phyloP scores from a whole-genome alignment of 2,888 invertebrate species.

The Synanthedon myopaeformis region DNA sequence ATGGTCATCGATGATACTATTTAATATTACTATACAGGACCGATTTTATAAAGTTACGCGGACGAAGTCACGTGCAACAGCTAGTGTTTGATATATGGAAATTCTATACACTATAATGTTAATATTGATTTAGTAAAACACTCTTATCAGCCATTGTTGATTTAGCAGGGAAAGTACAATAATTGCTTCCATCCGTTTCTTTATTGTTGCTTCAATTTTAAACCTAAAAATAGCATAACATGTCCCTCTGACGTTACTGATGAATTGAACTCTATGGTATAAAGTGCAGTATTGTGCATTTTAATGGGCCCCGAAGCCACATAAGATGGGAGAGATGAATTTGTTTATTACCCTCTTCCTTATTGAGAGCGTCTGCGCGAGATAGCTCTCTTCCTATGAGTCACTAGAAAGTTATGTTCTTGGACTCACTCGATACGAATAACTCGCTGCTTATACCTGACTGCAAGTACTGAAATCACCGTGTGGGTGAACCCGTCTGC shows the following conservation, averaged over 20 bases:
- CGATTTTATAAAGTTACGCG: too few species aligned
- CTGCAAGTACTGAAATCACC: conserved; percentile 25
- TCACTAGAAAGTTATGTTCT: conserved; percentile 68
- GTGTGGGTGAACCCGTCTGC: conserved; percentile 36
- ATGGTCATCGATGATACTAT: too few species aligned
- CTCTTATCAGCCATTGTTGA: conserved; percentile 5
- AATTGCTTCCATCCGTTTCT: conserved; percentile 65
- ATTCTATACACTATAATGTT: too few species aligned
- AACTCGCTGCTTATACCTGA: conserved; percentile 34
- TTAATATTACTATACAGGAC: too few species aligned
- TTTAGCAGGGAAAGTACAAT: conserved; percentile 51
- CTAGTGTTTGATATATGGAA: too few species aligned
- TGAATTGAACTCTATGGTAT: conserved; percentile 39
- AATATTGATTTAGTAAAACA: too few species aligned
- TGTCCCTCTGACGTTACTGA: conserved; percentile 41
- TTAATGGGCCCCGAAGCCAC: conserved; percentile 60
- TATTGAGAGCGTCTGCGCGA: conserved; percentile 67
- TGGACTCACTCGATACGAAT: conserved; percentile 55
- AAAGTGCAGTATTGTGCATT: conserved; percentile 68
- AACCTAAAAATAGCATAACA: conserved; percentile 51
- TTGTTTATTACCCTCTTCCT: conserved; percentile 70
- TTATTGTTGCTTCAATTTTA: conserved; percentile 65
- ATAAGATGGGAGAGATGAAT: conserved; percentile 68
- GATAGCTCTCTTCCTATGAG: conserved; percentile 70
- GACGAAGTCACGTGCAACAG: too few species aligned